Evolutionary conservation across 2,113 vertebrate species (phyloP), one percentile per base, ranked within the genome.

Genomic region (Phalacrocorax pelagicus): DNA sequence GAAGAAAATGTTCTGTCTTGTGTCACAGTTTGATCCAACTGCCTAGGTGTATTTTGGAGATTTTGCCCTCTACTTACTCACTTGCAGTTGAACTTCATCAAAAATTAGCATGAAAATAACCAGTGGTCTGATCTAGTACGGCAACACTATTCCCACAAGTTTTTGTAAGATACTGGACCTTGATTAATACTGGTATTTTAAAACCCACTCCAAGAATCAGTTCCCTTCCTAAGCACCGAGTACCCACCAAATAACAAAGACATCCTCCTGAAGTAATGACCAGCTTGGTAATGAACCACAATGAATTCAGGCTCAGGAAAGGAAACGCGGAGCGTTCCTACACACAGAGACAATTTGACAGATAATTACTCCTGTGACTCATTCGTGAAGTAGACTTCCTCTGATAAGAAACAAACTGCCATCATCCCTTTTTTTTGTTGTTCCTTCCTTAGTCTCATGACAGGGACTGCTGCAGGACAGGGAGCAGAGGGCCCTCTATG

Each of bases 301-400:
- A 66, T 58, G 42, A 74, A 57, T 49, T 89, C 55, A 67, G 52
- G 32, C 12, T 81, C 69, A 91, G 29, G 74, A 80, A 63, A 92
- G 71, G 69, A 95, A 96, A 73, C 4, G 2, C 1, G 1, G 38
- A 58, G 14, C 90, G 55, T 86, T 82, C 66, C 42, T 87, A 73
- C 24, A 87, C 44, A 54, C 21, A 74, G 57, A 89, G 70, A 82
- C 71, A 86, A 90, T 89, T 58, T 83, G 81, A 77, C 71, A 78
- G 84, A 88, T 81, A 93, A 93, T 95, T 91, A 88, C 72, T 94
- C 18, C 86, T 66, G 6, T 82, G 84, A 97, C 74, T 94, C 86
- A 94, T 71, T 83, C 62, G 78, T 73, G 63, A 95, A 88, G 75
- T 83, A 93, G 79, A 85, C 63, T 92, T 96, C 71, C 55, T 95